These are phyloP conservation scores for Ridgeia piscesae DNA, from an alignment of 1,140 invertebrate genomes.

Conservation along the genomic window DNA sequence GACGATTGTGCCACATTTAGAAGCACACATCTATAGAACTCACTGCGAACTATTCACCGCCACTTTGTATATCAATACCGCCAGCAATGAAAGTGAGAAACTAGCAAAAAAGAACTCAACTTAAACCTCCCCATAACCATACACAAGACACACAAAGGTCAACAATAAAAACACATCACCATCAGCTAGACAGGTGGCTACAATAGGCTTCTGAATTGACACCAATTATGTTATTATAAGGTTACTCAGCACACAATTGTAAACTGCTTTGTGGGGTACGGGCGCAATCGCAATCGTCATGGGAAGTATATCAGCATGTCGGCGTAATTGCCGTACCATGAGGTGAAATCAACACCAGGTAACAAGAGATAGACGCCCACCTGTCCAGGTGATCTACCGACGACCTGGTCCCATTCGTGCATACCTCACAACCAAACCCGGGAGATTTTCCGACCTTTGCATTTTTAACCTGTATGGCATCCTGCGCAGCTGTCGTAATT, in stretches of 20 bases:
- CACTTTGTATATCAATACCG: background rate
- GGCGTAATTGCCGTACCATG: background rate
- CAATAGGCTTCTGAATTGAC: background rate
- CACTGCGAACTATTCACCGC: background rate
- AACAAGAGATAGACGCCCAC: background rate
- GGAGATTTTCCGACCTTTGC: background rate
- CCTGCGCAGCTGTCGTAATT: background rate
- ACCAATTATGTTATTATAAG: background rate
- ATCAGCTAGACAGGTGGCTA: background rate
- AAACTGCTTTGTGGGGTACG: background rate
- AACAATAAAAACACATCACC: background rate
- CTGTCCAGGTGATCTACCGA: background rate
- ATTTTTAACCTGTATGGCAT: background rate
- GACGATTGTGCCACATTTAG: background rate
- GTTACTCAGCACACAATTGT: background rate
- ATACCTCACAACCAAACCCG: background rate
- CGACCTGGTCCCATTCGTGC: background rate
- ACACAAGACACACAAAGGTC: background rate
- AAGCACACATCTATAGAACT: background rate
- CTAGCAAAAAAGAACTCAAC: background rate
- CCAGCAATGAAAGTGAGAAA: background rate
- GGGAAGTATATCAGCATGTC: background rate
- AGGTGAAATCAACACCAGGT: background rate
- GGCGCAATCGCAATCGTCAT: background rate
- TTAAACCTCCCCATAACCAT: background rate